Percentiles rank a stretch among this genome's conserved stretches.
These are phyloP conservation scores for Eptesicus fuscus DNA, from an alignment of 2,113 vertebrate species.

Conservation along the genomic window DNA sequence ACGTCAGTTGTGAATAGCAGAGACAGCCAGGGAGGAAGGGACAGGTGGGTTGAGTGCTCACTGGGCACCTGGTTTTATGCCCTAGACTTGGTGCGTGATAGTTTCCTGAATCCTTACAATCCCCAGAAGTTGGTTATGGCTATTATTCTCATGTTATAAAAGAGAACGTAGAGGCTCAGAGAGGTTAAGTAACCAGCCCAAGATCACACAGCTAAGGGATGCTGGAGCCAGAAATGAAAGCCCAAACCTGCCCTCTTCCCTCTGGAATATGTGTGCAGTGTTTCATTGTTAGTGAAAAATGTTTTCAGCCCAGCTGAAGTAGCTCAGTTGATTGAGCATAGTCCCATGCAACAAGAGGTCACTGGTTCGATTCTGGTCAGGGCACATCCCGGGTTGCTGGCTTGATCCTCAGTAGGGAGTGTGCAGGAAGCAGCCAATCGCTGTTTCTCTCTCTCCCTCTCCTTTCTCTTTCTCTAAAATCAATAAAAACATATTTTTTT, in stretches of 20 bases:
- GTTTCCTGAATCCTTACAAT: neutral
- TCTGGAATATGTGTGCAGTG: neutral
- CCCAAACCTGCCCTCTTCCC: neutral
- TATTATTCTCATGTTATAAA: neutral
- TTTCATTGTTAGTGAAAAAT: neutral
- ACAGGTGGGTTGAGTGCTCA: fast-evolving
- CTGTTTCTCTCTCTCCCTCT: no score
- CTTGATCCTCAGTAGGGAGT: no score
- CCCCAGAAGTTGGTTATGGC: neutral
- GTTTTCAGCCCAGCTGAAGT: neutral
- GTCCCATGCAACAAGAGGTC: no score
- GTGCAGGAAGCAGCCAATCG: no score
- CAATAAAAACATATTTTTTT: no score
- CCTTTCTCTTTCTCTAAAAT: no score
- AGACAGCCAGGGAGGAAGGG: neutral
- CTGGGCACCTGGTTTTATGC: neutral
- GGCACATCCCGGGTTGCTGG: no score
- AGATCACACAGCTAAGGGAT: neutral
- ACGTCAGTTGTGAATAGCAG: neutral
- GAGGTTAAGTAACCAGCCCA: neutral
- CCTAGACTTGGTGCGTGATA: neutral
- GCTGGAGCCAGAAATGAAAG: neutral
- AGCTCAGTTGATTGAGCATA: no score
- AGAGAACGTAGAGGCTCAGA: neutral
- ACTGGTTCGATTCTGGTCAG: no score